Conservation (phyloP, 1,140 invertebrate genomes). For the Drosophila pseudoobscura region DNA sequence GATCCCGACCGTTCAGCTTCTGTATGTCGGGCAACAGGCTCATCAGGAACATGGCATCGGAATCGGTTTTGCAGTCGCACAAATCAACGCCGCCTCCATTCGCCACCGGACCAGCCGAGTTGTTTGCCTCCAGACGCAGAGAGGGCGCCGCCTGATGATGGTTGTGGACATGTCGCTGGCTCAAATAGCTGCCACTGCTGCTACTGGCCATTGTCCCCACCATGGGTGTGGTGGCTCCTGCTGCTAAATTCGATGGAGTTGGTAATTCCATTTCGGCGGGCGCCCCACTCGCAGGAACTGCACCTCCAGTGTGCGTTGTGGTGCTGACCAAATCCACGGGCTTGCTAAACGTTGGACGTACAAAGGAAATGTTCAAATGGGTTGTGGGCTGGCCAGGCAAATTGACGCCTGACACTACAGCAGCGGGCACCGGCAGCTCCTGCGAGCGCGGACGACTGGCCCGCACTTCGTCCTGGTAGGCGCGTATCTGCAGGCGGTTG, state of each 20-base stretch:
- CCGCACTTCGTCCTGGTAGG: slow-evolving; percentile 67
- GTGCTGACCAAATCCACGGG: slow-evolving; percentile 74
- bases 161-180: slow-evolving; percentile 50
- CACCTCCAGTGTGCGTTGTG: slow-evolving; percentile 56
- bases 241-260: slow-evolving; percentile 26
- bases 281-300: slow-evolving; percentile 4
- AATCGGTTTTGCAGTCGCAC: slow-evolving; percentile 80
- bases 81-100: slow-evolving; percentile 54
- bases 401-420: slow-evolving; percentile 10
- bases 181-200: slow-evolving; percentile 38
- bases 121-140: slow-evolving; percentile 48
- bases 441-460: slow-evolving; percentile 62
- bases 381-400: slow-evolving; percentile 11
- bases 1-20: slow-evolving; percentile 78
- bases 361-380: slow-evolving; percentile 74
- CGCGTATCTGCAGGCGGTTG: slow-evolving; percentile 62
- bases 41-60: slow-evolving; percentile 82
- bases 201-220: slow-evolving; percentile 19
- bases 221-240: slow-evolving; percentile 19
- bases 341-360: slow-evolving; percentile 74
- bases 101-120: slow-evolving; percentile 22
- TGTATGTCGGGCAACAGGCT: slow-evolving; percentile 80
- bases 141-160: slow-evolving; percentile 42
- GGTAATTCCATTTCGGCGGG: slow-evolving; percentile 47
- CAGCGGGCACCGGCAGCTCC: slow-evolving; percentile 43